phyloP scores from a whole-genome alignment of 2,113 vertebrate species.

The Nothocercus julius region DNA sequence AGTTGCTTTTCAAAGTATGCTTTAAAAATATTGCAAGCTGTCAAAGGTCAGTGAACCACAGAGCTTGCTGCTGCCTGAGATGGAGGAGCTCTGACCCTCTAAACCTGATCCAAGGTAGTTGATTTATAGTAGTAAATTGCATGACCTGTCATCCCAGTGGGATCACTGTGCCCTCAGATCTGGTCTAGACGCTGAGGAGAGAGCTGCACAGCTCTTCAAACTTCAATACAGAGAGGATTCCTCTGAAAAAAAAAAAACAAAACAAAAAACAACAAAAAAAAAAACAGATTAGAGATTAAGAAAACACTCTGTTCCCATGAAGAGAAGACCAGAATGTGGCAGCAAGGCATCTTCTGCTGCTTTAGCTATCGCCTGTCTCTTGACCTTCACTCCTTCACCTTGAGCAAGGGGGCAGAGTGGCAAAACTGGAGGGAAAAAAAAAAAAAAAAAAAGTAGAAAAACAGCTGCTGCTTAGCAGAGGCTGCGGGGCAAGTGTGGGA shows the following conservation, averaged over 20 bases:
- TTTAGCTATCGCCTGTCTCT: neutral
- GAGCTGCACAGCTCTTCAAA: neutral
- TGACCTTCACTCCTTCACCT: constrained; percentile 5
- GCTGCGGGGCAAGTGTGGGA: neutral
- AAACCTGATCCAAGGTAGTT: neutral
- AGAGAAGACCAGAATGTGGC: neutral
- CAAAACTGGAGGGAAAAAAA: neutral
- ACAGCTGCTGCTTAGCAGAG: constrained; percentile 28
- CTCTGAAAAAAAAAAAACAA: neutral
- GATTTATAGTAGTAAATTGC: constrained; percentile 30
- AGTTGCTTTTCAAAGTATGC: neutral
- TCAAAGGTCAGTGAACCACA: neutral
- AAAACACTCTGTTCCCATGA: neutral
- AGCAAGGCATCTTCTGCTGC: neutral
- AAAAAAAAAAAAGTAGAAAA: constrained; percentile 13
- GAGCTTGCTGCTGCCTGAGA: neutral
- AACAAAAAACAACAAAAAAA: neutral
- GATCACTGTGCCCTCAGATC: neutral
- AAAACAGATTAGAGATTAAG: neutral
- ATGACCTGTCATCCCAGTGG: neutral
- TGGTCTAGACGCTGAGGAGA: neutral
- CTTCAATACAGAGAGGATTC: neutral
- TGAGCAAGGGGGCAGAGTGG: constrained; percentile 1
- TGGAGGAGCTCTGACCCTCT: neutral
- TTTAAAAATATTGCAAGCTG: neutral